Conservation (phyloP, 2,797 vertebrate genomes). For the Hapalemur alaotrensis region DNA sequence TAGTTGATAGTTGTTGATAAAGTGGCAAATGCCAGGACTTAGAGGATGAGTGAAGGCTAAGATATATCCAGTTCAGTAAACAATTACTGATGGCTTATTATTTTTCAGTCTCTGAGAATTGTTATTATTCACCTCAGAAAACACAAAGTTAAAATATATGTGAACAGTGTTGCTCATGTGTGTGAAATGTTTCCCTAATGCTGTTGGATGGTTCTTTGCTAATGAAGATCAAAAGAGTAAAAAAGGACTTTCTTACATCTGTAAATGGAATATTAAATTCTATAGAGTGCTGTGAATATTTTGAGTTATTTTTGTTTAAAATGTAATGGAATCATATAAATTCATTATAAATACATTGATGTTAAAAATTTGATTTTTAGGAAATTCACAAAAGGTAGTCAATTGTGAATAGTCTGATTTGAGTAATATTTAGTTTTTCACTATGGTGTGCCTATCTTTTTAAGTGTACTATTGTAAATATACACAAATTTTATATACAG, state of each 20-base stretch:
- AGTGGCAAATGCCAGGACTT: background rate
- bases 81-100: background rate
- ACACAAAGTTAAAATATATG: background rate
- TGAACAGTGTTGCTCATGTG: background rate
- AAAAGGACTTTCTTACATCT: background rate
- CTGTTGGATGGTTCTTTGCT: background rate
- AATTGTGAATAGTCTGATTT: background rate
- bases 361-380: background rate
- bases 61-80: background rate
- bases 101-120: background rate
- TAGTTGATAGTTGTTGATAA: background rate
- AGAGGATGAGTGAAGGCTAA: background rate
- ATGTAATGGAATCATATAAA: background rate
- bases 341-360: background rate
- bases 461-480: background rate
- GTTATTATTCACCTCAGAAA: background rate
- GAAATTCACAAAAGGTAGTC: background rate
- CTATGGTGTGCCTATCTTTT: background rate
- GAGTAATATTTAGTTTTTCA: background rate
- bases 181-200: background rate
- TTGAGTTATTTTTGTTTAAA: slow-evolving; percentile 29
- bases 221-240: background rate
- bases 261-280: background rate
- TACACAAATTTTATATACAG: background rate
- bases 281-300: background rate